Percentiles rank a stretch among this genome's conserved stretches.
Evolutionary conservation across 2,113 vertebrate species (phyloP).

Genomic region (Centropus bengalensis): DNA sequence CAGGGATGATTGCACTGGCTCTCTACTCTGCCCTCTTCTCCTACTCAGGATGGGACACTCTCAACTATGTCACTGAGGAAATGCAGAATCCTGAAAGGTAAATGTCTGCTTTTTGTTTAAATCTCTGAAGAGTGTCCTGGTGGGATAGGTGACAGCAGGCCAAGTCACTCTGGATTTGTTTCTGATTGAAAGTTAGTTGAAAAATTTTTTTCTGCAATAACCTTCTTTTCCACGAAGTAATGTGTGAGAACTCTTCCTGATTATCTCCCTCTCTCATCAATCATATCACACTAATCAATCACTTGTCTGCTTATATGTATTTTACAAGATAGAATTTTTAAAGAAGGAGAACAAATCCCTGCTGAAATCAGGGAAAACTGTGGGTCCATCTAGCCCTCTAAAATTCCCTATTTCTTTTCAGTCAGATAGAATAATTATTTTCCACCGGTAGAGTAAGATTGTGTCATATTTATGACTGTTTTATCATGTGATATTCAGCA

Average conservation of each 20-base stretch:
- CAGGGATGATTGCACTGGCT: conserved; percentile 82
- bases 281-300: not conserved
- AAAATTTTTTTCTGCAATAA: not conserved
- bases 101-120: not conserved
- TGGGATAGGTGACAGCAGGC: not conserved
- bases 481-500: not conserved
- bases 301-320: not conserved
- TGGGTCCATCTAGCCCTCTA: not conserved
- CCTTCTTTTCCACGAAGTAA: not conserved
- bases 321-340: not conserved
- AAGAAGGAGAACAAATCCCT: not conserved
- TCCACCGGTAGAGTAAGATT: not conserved
- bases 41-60: conserved; percentile 88
- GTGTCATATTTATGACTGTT: not conserved
- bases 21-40: conserved; percentile 91
- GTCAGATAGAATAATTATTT: not conserved
- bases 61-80: conserved; percentile 90
- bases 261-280: not conserved
- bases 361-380: not conserved
- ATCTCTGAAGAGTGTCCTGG: not conserved
- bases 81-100: conserved; percentile 88
- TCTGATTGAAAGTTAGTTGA: not conserved
- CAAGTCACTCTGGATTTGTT: not conserved
- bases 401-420: not conserved
- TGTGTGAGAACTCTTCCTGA: not conserved